phyloP scores from a whole-genome alignment of 35 echinoderm and acorn worm species.

The Amphiura filiformis region DNA sequence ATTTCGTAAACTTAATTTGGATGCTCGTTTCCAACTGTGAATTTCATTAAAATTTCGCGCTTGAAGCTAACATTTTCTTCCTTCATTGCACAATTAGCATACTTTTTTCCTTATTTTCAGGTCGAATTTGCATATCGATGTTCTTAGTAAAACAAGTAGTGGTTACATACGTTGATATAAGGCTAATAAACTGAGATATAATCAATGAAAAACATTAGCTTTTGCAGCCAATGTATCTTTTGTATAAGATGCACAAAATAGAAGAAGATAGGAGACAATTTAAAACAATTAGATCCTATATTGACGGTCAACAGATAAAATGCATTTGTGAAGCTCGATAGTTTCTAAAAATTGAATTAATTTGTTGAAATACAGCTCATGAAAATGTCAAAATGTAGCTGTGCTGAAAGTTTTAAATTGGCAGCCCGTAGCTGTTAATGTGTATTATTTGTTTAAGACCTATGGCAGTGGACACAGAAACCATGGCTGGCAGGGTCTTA shows the following conservation, averaged over 20 bases:
- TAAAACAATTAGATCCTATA: background rate
- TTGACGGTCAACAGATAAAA: background rate
- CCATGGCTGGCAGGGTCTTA: background rate
- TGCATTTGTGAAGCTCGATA: background rate
- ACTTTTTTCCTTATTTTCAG: background rate
- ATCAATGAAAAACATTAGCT: too few species aligned
- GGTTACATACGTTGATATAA: too few species aligned
- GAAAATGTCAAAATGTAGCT: background rate
- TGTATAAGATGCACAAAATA: too few species aligned
- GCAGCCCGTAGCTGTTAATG: background rate
- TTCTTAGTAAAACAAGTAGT: too few species aligned
- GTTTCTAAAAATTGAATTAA: slow-evolving; percentile 9
- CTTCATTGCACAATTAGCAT: slow-evolving; percentile 8
- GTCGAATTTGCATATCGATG: background rate
- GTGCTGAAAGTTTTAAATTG: background rate
- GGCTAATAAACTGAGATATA: too few species aligned
- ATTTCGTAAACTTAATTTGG: background rate
- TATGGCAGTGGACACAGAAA: background rate
- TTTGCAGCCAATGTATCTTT: too few species aligned
- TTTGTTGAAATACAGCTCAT: background rate
- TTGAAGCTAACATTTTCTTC: background rate
- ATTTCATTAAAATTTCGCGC: slow-evolving; percentile 1
- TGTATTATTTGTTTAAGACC: slow-evolving; percentile 15
- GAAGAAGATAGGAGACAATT: background rate
- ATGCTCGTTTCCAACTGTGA: background rate